Evolutionary conservation across 1,140 invertebrate genomes (phyloP).

Genomic region (Cotesia chilonis): DNA sequence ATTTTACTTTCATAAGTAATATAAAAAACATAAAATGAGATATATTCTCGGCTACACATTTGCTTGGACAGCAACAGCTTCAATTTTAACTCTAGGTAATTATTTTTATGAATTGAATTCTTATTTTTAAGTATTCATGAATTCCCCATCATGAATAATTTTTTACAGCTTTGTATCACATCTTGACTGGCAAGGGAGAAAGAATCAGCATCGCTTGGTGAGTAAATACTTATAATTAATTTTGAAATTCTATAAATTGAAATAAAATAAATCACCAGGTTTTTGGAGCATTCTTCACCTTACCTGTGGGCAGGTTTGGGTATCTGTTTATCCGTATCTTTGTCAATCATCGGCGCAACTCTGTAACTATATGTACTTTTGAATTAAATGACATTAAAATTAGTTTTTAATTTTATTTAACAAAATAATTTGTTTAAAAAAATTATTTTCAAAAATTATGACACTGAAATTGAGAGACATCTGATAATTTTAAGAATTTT

Average conservation of each 20-base stretch:
- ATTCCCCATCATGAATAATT: no score
- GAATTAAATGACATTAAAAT: not conserved
- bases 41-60: constrained; percentile 74
- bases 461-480: no score
- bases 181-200: constrained; percentile 88
- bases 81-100: constrained; percentile 68
- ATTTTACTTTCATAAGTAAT: constrained; percentile 14
- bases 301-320: constrained; percentile 95
- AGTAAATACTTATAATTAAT: constrained; percentile 40
- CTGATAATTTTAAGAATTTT: no score
- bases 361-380: constrained; percentile 69
- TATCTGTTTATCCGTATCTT: constrained; percentile 89
- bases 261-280: constrained; percentile 64
- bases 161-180: constrained; percentile 77
- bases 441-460: no score
- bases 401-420: no score
- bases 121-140: no score
- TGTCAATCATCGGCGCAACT: constrained; percentile 97
- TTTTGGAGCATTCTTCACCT: constrained; percentile 84
- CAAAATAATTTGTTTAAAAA: no score
- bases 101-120: no score
- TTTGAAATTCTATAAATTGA: not conserved
- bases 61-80: constrained; percentile 66
- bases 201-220: constrained; percentile 89
- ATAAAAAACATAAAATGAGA: constrained; percentile 64